Evolutionary conservation across 1,140 invertebrate species (phyloP).

Genomic region (Phortica variegata): DNA sequence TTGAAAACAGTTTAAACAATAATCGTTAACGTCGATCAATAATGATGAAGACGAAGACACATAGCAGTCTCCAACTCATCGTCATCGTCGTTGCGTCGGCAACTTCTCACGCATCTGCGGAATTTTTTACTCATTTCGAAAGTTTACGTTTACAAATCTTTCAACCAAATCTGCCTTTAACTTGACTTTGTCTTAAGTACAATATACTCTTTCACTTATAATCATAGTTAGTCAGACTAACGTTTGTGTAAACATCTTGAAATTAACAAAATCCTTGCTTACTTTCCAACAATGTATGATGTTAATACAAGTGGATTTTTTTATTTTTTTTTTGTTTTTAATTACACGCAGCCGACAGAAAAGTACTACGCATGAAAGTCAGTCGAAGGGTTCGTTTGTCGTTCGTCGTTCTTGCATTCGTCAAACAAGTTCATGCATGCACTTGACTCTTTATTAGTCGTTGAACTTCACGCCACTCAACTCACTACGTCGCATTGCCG

Average conservation of each 20-base stretch:
- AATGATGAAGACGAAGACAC: slow-evolving; percentile 17
- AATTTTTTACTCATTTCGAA: slow-evolving; percentile 52
- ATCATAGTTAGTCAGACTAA: no score
- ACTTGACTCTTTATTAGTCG: slow-evolving; percentile 19
- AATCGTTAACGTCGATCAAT: slow-evolving; percentile 50
- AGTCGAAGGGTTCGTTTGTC: neutral
- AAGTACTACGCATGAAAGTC: slow-evolving; percentile 7
- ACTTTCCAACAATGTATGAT: no score
- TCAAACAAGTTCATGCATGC: slow-evolving; percentile 3
- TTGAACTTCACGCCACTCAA: no score
- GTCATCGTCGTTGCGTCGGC: slow-evolving; percentile 20
- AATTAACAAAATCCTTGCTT: no score
- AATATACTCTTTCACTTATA: no score
- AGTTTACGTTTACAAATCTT: slow-evolving; percentile 50
- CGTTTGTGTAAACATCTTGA: no score
- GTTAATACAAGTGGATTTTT: no score
- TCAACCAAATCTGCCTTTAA: slow-evolving; percentile 40
- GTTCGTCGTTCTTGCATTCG: slow-evolving; percentile 1
- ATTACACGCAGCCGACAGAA: slow-evolving; percentile 42
- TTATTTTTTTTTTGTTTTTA: slow-evolving; percentile 35
- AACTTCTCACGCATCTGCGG: slow-evolving; percentile 50
- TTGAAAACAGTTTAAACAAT: slow-evolving; percentile 55
- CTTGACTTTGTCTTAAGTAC: slow-evolving; percentile 14
- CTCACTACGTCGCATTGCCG: no score
- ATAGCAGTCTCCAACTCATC: neutral